phyloP scores from a whole-genome alignment of 2,888 invertebrate species.

The Buathra laborator region DNA sequence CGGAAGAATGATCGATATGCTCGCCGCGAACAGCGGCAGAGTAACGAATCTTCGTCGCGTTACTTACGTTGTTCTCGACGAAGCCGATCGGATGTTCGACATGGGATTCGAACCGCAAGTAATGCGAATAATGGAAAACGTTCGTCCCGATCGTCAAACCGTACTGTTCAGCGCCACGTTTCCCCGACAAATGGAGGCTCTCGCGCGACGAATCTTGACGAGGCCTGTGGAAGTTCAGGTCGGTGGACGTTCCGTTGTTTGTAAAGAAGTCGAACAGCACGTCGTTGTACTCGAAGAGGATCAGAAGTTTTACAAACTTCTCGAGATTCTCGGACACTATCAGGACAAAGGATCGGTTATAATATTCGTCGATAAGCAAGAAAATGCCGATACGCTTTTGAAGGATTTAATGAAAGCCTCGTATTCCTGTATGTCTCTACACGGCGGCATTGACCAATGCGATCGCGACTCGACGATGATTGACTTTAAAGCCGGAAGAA shows the following conservation, averaged over 20 bases:
- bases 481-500: slow-evolving; percentile 98
- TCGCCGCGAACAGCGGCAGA: slow-evolving; percentile 98
- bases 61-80: slow-evolving; percentile 98
- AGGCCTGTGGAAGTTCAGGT: slow-evolving; percentile 99
- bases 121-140: slow-evolving; percentile 98
- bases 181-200: slow-evolving; percentile 99
- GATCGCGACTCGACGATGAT: slow-evolving; percentile 99
- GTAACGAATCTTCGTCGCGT: slow-evolving; percentile 99
- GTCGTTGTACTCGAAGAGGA: slow-evolving; percentile 98
- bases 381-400: slow-evolving; percentile 96
- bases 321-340: slow-evolving; percentile 98
- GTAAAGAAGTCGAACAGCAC: slow-evolving; percentile 98
- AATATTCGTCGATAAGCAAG: slow-evolving; percentile 99
- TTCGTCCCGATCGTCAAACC: slow-evolving; percentile 98
- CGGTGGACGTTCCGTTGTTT: slow-evolving; percentile 98
- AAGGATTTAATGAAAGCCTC: slow-evolving; percentile 98
- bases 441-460: slow-evolving; percentile 99
- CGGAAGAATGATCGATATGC: slow-evolving; percentile 99
- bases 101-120: slow-evolving; percentile 99
- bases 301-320: slow-evolving; percentile 97
- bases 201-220: slow-evolving; percentile 96
- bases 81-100: slow-evolving; percentile 99
- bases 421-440: slow-evolving; percentile 98
- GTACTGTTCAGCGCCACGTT: slow-evolving; percentile 99
- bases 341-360: slow-evolving; percentile 97